Evolutionary conservation across 2,797 vertebrate species (phyloP).

Genomic region (Hydrolagus colliei): DNA sequence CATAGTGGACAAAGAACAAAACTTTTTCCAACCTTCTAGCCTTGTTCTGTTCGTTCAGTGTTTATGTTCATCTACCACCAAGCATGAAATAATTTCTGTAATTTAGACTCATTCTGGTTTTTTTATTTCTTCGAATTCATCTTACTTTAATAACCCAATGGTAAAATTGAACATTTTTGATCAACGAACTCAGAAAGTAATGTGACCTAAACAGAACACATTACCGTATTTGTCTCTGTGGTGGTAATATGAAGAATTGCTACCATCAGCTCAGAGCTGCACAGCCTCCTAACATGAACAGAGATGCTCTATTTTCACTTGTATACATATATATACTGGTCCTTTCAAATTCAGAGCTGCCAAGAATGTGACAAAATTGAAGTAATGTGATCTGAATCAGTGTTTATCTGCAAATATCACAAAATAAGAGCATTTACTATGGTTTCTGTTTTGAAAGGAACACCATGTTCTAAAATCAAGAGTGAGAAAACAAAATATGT

Average conservation of each 20-base stretch:
- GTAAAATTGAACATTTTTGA: slow-evolving; percentile 51
- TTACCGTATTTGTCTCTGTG: slow-evolving; percentile 52
- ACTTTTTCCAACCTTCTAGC: no score
- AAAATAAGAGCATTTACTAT: slow-evolving; percentile 52
- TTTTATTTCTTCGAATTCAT: not conserved
- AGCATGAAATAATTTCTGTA: not conserved
- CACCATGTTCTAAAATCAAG: slow-evolving; percentile 52
- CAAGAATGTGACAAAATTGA: slow-evolving; percentile 39
- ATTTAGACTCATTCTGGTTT: not conserved
- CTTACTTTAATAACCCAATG: no score
- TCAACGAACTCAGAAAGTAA: slow-evolving; percentile 59
- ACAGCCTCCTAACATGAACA: slow-evolving; percentile 59
- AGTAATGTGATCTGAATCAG: slow-evolving; percentile 43
- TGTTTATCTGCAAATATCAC: slow-evolving; percentile 59
- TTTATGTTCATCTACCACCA: not conserved
- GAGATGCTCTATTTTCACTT: slow-evolving; percentile 58
- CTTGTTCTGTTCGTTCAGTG: not conserved
- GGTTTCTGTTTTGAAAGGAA: slow-evolving; percentile 45
- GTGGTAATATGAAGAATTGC: slow-evolving; percentile 61
- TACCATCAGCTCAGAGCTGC: slow-evolving; percentile 56
- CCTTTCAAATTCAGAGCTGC: slow-evolving; percentile 50
- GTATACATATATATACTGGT: slow-evolving; percentile 47
- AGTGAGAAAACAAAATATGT: not conserved
- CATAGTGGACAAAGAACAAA: no score
- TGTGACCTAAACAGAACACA: slow-evolving; percentile 42